Evolutionary conservation across 2,113 vertebrate genomes (phyloP).

Genomic region (Cochlearius cochlearius): DNA sequence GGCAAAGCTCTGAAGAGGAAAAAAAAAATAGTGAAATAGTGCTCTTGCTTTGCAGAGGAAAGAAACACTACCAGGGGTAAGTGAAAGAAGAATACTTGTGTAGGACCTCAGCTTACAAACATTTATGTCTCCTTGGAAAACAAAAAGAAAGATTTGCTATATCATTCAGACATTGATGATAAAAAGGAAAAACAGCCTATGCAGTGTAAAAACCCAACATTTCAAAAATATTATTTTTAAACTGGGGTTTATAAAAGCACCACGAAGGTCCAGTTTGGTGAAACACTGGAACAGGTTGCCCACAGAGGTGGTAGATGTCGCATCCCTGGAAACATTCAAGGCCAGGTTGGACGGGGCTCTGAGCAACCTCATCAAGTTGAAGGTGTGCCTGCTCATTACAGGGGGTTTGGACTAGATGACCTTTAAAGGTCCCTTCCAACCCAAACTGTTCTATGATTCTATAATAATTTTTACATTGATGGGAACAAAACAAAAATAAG

Average conservation of each 20-base stretch:
- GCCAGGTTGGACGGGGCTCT: background rate
- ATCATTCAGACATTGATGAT: background rate
- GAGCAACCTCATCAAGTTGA: background rate
- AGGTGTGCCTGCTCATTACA: background rate
- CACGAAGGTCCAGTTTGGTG: background rate
- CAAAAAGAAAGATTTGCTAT: background rate
- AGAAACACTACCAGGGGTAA: background rate
- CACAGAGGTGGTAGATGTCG: background rate
- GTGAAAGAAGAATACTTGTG: background rate
- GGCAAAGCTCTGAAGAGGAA: background rate
- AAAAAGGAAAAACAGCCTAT: background rate
- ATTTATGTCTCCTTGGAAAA: background rate
- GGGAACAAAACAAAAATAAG: background rate
- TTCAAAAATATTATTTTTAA: background rate
- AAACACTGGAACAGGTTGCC: background rate
- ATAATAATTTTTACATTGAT: background rate
- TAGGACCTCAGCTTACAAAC: background rate
- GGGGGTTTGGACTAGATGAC: background rate
- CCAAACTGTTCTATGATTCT: background rate
- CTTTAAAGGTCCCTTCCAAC: background rate
- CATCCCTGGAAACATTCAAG: background rate
- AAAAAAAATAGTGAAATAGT: background rate
- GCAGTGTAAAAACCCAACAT: background rate
- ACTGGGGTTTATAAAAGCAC: background rate
- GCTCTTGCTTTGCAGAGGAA: background rate